phyloP scores from a whole-genome alignment of 1,140 invertebrate species.

The Trichonephila clavata region DNA sequence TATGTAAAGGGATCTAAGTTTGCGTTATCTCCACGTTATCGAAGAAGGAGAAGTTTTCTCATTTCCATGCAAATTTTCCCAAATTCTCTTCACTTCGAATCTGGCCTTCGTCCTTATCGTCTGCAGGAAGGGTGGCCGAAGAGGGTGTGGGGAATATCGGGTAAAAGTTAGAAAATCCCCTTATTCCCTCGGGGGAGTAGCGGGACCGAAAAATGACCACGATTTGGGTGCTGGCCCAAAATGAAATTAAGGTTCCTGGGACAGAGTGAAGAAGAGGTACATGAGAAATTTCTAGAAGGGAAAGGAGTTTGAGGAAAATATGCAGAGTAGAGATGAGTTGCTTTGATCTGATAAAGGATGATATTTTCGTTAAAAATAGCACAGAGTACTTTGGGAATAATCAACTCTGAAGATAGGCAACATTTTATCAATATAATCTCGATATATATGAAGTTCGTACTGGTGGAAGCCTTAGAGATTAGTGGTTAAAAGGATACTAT shows the following conservation, averaged over 20 bases:
- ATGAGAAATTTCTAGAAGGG: neutral
- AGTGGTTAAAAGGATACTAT: too few species aligned
- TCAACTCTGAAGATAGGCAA: too few species aligned
- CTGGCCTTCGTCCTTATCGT: constrained; percentile 18
- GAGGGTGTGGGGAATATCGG: neutral
- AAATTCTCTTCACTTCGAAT: constrained; percentile 11
- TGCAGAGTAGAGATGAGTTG: neutral
- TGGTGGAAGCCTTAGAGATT: too few species aligned
- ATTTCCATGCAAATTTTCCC: constrained; percentile 65
- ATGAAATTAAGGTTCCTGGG: constrained; percentile 2
- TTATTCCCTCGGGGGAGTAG: neutral
- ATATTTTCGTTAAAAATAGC: neutral
- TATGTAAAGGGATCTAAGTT: constrained; percentile 25
- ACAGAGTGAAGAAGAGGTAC: neutral
- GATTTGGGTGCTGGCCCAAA: neutral
- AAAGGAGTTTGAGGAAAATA: neutral
- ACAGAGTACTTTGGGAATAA: neutral
- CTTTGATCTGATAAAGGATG: neutral
- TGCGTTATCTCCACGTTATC: constrained; percentile 48
- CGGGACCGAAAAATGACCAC: constrained; percentile 18
- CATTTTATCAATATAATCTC: too few species aligned
- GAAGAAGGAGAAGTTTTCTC: constrained; percentile 38
- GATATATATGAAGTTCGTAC: neutral
- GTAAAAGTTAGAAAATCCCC: neutral
- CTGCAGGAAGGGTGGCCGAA: neutral